A percentile compares a stretch with the other conserved stretches of the same genome.
phyloP scores from a whole-genome alignment of 2,113 vertebrate species.

The Stercorarius parasiticus region DNA sequence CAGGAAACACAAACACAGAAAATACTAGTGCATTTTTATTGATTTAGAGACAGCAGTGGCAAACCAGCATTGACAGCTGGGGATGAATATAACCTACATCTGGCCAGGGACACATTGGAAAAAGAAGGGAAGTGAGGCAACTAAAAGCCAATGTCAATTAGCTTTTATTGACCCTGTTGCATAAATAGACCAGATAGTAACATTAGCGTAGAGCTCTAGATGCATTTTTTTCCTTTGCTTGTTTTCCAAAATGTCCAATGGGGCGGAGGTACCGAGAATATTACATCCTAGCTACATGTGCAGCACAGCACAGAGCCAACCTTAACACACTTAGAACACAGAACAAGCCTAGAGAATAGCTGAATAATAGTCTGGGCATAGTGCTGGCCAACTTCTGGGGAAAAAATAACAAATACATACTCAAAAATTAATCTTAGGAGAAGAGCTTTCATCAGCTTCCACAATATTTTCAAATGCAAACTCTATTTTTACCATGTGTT shows the following conservation, averaged over 20 bases:
- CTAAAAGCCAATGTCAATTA: conserved; percentile 3
- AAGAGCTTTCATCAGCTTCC: background rate
- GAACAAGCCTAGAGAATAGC: background rate
- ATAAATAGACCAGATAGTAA: background rate
- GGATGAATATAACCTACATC: background rate
- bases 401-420: background rate
- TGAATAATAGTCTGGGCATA: background rate
- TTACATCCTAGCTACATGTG: background rate
- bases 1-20: background rate
- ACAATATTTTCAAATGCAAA: background rate
- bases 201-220: background rate
- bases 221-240: background rate
- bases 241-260: background rate
- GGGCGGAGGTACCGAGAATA: background rate
- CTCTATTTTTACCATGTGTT: background rate
- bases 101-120: background rate
- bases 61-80: background rate
- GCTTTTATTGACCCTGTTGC: background rate
- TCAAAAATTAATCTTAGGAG: background rate
- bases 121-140: background rate
- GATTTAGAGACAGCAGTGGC: background rate
- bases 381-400: background rate
- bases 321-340: background rate
- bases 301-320: background rate
- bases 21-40: background rate